A percentile compares a stretch with the other conserved stretches of the same genome.
These are phyloP conservation scores for Bombus balteatus DNA, from an alignment of 1,140 invertebrate species.

Conservation along the genomic window DNA sequence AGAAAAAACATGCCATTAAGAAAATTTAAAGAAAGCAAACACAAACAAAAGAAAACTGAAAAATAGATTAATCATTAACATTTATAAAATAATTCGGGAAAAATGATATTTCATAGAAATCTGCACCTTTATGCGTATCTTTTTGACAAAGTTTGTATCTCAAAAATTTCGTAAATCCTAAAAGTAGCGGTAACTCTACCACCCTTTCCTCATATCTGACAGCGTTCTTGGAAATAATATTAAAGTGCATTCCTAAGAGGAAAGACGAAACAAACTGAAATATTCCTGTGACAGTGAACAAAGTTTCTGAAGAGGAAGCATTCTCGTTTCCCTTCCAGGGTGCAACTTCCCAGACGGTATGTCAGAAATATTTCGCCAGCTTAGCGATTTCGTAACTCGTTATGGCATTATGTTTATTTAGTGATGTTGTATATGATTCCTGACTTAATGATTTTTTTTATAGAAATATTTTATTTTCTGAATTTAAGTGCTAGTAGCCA, in stretches of 20 bases:
- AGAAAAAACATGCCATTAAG: too few species aligned
- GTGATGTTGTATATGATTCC: neutral
- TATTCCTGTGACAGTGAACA: conserved; percentile 39
- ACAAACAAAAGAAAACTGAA: too few species aligned
- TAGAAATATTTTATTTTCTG: neutral
- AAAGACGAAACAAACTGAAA: conserved; percentile 34
- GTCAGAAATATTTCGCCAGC: conserved; percentile 8
- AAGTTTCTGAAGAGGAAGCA: conserved; percentile 37
- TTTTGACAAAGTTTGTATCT: neutral
- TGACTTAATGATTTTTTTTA: neutral
- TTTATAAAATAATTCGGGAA: too few species aligned
- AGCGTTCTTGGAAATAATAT: conserved; percentile 54
- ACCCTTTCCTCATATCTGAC: conserved; percentile 1
- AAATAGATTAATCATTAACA: too few species aligned
- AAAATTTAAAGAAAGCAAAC: too few species aligned
- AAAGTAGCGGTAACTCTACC: neutral
- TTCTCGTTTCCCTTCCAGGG: conserved; percentile 8
- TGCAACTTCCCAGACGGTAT: neutral
- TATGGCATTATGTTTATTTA: neutral
- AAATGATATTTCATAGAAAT: too few species aligned
- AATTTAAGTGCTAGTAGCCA: neutral
- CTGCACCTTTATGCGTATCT: too few species aligned
- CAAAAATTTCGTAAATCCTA: conserved; percentile 22
- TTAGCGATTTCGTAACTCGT: neutral
- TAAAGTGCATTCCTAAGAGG: conserved; percentile 16